These are phyloP conservation scores for Ennomos fuscantarius DNA, from an alignment of 2,888 invertebrate species.

Conservation along the genomic window DNA sequence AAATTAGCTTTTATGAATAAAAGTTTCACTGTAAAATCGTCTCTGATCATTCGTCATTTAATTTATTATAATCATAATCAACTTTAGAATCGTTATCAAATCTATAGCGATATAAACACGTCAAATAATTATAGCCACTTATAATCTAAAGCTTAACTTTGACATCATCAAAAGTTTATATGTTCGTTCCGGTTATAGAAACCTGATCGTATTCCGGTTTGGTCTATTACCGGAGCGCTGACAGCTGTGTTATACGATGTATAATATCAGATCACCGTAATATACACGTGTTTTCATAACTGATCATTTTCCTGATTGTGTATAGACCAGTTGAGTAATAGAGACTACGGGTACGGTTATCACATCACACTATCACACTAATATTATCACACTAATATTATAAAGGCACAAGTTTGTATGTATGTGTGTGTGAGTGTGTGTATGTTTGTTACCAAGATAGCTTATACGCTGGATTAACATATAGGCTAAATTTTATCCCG, in stretches of 20 bases:
- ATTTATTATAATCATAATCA: no score
- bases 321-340: conserved; percentile 33
- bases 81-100: conserved; percentile 1
- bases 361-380: no score
- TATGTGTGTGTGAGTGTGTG: no score
- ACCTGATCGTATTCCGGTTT: conserved; percentile 31
- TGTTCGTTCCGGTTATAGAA: conserved; percentile 22
- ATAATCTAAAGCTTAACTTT: conserved; percentile 11
- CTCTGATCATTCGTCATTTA: no score
- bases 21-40: no score
- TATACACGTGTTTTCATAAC: conserved; percentile 53
- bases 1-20: no score
- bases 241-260: conserved; percentile 63
- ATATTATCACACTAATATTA: no score
- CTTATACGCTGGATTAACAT: no score
- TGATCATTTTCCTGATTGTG: conserved; percentile 44
- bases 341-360: conserved; percentile 13
- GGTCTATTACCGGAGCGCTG: conserved; percentile 40
- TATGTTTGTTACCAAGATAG: no score
- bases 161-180: conserved; percentile 19
- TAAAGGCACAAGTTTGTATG: no score
- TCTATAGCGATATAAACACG: not conserved
- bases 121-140: conserved; percentile 2
- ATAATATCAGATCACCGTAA: conserved; percentile 59
- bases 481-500: no score